Percentiles rank a stretch among this genome's conserved stretches.
These are phyloP conservation scores for Drosophila maculinotata DNA, from an alignment of 2,888 invertebrate genomes.

Conservation along the genomic window DNA sequence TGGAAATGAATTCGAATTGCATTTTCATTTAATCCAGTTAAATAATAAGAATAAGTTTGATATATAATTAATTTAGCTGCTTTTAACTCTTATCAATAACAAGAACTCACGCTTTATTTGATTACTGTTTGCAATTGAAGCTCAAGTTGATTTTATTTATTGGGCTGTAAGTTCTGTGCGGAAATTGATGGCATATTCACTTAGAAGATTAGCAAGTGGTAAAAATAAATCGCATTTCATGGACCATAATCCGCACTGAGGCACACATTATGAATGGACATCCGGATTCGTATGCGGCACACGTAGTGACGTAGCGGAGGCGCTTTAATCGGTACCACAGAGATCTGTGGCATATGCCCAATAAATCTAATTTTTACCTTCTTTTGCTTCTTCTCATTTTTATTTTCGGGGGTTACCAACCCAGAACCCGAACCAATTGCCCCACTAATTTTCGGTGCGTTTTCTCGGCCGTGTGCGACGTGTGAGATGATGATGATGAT, in stretches of 20 bases:
- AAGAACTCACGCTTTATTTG: constrained; percentile 10
- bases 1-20: too few relatives aligned
- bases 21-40: too few relatives aligned
- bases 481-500: constrained; percentile 58
- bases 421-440: constrained; percentile 57
- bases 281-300: constrained; percentile 57
- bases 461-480: constrained; percentile 64
- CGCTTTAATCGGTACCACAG: constrained; percentile 53
- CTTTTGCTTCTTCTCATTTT: neutral
- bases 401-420: constrained; percentile 4
- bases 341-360: constrained; percentile 74
- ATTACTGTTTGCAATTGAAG: constrained; percentile 26
- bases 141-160: constrained; percentile 34
- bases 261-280: constrained; percentile 31
- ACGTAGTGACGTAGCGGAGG: constrained; percentile 49
- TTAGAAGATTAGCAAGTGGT: constrained; percentile 49
- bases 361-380: constrained; percentile 77
- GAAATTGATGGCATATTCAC: constrained; percentile 54
- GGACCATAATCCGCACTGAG: constrained; percentile 21
- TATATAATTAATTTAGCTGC: neutral
- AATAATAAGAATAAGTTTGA: too few relatives aligned
- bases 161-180: constrained; percentile 10
- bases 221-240: constrained; percentile 62
- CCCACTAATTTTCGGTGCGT: constrained; percentile 74
- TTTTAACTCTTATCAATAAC: constrained; percentile 1